These are phyloP conservation scores for Pachliopta kotzebuea DNA, from an alignment of 2,888 invertebrate species.

Conservation along the genomic window DNA sequence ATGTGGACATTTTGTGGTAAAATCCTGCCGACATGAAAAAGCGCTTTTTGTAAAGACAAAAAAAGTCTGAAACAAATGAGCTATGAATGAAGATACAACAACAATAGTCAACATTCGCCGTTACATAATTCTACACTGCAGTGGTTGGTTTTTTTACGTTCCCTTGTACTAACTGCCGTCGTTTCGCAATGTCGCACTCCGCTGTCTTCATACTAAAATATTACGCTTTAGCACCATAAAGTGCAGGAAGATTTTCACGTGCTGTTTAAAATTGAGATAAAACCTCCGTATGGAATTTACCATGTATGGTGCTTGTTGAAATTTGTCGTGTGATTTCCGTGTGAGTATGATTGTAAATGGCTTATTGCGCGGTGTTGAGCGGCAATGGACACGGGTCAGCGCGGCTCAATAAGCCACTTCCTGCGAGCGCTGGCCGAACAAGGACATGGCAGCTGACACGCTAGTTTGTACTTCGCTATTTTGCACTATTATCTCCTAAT, in stretches of 20 bases:
- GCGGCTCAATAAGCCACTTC: constrained; percentile 70
- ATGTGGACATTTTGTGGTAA: constrained; percentile 13
- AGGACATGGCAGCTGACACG: constrained; percentile 64
- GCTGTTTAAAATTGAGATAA: constrained; percentile 8
- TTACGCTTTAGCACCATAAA: constrained; percentile 29
- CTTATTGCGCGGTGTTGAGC: constrained; percentile 30
- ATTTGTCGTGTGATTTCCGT: constrained; percentile 26
- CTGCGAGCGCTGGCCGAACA: constrained; percentile 58
- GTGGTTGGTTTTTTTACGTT: constrained; percentile 26
- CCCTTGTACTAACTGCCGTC: constrained; percentile 24
- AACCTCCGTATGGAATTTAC: constrained; percentile 19
- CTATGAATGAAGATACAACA: constrained; percentile 29
- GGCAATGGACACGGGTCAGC: constrained; percentile 62
- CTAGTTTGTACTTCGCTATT: constrained; percentile 37
- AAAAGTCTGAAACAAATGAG: constrained; percentile 26
- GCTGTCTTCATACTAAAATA: constrained; percentile 31
- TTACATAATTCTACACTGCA: constrained; percentile 28
- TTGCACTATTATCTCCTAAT: constrained; percentile 30
- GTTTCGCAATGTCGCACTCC: constrained; percentile 29
- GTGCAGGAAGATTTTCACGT: constrained; percentile 12
- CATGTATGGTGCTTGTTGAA: constrained; percentile 11
- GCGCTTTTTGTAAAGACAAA: constrained; percentile 22
- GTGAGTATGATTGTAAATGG: constrained; percentile 17
- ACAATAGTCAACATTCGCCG: constrained; percentile 29
- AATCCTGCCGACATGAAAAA: constrained; percentile 23